A percentile compares a stretch with the other conserved stretches of the same genome.
phyloP scores from a whole-genome alignment of 2,888 invertebrate species.

The Drepanosiphum platanoidis region DNA sequence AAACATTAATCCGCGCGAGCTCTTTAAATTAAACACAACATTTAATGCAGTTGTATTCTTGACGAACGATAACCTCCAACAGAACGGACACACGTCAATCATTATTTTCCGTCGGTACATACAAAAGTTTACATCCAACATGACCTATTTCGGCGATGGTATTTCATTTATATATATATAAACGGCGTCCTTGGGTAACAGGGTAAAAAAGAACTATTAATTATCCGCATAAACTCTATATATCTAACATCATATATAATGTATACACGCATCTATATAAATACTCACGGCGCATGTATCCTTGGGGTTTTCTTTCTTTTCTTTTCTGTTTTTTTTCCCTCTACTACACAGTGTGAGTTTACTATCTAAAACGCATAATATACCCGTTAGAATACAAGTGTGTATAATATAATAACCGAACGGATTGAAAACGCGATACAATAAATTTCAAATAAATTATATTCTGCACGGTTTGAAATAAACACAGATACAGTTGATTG shows the following conservation, averaged over 20 bases:
- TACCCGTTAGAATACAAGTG: neutral
- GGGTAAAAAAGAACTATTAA: neutral
- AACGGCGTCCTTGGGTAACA: neutral
- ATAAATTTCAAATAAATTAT: neutral
- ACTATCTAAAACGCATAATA: neutral
- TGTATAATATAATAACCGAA: neutral
- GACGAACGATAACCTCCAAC: neutral
- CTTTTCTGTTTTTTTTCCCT: neutral
- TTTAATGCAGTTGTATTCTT: neutral
- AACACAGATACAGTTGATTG: no score
- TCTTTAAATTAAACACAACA: neutral
- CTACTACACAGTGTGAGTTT: neutral
- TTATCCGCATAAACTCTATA: neutral
- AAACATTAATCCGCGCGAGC: neutral
- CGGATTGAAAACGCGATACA: neutral
- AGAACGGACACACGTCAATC: neutral
- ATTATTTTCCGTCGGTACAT: neutral
- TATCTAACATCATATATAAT: no score
- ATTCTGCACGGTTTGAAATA: neutral
- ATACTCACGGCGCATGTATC: neutral
- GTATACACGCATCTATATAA: no score
- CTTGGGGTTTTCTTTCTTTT: neutral
- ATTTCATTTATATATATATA: neutral
- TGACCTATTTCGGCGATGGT: neutral
- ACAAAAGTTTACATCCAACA: neutral